Base-by-base conservation (phyloP, 2,797 vertebrate species). In the Iguana delicatissima region DNA sequence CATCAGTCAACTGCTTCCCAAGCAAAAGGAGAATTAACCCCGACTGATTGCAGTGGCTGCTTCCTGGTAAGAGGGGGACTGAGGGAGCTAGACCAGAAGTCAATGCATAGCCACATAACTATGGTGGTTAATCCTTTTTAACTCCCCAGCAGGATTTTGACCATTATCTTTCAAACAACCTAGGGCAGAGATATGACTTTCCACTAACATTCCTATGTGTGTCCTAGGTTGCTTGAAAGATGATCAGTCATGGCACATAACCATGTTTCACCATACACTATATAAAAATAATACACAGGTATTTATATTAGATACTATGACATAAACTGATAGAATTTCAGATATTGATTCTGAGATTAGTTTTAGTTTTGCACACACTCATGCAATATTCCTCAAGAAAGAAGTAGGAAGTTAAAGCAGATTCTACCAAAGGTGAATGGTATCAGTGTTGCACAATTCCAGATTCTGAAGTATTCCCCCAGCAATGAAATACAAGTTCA, bases 351-450 rank as follows among this genome's bases (percentile, higher is more conserved):
- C 32, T 69, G 29, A 13, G 29, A 9, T 69, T 12, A 69, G 80
- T 80, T 90, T 80, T 80, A 59, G 46, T 86, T 76, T 81, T 52
- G 8, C 62, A 89, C 2, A 52, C n/a, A 32, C 16, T 69, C 76
- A 16, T 42, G 22, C 35, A 57, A 24, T 32, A 69, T 67, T 22
- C 0, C 4, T 29, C 22, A 62, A 35, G 52, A 86, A 62, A 82
- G 35, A 86, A 62, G 50, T 82, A 10, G 5, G n/a, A 57, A 76
- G 6, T 26, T 79, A 50, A 62, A 22, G 7, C 13, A 87, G 26
- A 24, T 13, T 55, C 69, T 46, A 59, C 29, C 59, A 42, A 57
- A 69, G 74, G 69, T 64, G 64, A 90, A 52, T 64, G 57, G 35
- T 55, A 26, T 32, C 24, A 52, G 59, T 29, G 26, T 35, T 86